Evolutionary conservation across 2,113 vertebrate species (phyloP).

Genomic region (Amazona guildingii): DNA sequence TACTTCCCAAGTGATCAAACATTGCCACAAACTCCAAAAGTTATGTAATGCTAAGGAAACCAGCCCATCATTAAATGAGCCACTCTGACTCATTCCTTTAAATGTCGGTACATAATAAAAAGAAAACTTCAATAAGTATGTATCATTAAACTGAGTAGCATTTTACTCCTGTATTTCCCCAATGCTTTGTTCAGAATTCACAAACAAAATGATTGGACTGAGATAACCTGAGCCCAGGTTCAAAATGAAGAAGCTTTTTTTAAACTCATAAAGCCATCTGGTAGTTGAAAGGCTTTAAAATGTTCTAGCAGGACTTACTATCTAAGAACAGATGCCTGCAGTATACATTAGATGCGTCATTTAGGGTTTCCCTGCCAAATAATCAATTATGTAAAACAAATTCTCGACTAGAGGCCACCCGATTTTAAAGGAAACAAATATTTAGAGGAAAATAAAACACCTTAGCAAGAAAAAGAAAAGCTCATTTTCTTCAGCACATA

Average conservation of each 20-base stretch:
- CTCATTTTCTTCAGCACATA: neutral
- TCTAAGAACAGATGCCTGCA: neutral
- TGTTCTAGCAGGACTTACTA: neutral
- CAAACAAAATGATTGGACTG: rapidly evolving
- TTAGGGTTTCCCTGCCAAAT: neutral
- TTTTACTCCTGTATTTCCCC: neutral
- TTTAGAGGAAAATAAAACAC: neutral
- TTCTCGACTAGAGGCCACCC: neutral
- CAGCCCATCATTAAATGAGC: neutral
- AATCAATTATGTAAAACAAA: neutral
- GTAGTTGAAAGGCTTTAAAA: slow-evolving; percentile 2
- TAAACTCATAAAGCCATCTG: neutral
- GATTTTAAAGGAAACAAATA: neutral
- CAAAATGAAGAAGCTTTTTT: neutral
- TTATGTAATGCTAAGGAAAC: neutral
- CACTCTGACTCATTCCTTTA: neutral
- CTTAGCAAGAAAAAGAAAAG: neutral
- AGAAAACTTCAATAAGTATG: neutral
- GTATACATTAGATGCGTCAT: neutral
- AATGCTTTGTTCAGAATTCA: neutral
- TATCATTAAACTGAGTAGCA: neutral
- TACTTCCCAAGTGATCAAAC: neutral
- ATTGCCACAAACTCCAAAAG: neutral
- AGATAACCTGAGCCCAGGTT: neutral
- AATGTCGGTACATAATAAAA: neutral